These are phyloP conservation scores for Lytechinus variegatus DNA, from an alignment of 35 echinoderm and acorn worm genomes.

Conservation along the genomic window DNA sequence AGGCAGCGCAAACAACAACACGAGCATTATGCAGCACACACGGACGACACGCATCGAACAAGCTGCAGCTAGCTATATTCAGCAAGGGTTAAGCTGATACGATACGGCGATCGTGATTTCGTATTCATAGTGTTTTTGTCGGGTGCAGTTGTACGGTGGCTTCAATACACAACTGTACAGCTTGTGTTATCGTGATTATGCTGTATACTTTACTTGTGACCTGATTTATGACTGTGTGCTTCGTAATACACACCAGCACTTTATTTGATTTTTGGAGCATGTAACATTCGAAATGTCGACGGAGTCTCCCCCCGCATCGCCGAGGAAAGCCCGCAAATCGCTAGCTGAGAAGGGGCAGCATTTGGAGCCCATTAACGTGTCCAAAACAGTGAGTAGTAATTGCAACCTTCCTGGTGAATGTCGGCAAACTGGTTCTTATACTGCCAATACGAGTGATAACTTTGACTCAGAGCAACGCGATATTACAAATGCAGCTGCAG, in stretches of 20 bases:
- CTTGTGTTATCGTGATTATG: too few species aligned
- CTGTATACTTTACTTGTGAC: too few species aligned
- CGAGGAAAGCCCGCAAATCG: background rate
- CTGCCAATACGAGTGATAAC: background rate
- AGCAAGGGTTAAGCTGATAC: too few species aligned
- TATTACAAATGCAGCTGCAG: background rate
- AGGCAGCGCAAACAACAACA: background rate
- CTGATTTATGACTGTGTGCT: too few species aligned
- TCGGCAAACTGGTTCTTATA: background rate
- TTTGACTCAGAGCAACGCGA: background rate
- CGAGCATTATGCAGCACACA: background rate
- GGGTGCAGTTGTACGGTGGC: background rate
- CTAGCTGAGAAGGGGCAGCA: constrained; percentile 34
- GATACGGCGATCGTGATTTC: too few species aligned
- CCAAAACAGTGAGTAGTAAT: background rate
- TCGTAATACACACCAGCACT: too few species aligned
- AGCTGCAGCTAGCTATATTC: background rate
- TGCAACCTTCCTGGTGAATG: background rate
- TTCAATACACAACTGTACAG: background rate
- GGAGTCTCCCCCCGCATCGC: background rate
- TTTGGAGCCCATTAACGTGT: background rate
- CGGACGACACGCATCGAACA: background rate
- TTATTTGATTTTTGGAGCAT: background rate
- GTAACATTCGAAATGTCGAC: background rate
- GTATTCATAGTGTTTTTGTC: too few species aligned